Conservation (phyloP, 2,888 invertebrate genomes). For the Imbricaverruca yamaguchii region DNA sequence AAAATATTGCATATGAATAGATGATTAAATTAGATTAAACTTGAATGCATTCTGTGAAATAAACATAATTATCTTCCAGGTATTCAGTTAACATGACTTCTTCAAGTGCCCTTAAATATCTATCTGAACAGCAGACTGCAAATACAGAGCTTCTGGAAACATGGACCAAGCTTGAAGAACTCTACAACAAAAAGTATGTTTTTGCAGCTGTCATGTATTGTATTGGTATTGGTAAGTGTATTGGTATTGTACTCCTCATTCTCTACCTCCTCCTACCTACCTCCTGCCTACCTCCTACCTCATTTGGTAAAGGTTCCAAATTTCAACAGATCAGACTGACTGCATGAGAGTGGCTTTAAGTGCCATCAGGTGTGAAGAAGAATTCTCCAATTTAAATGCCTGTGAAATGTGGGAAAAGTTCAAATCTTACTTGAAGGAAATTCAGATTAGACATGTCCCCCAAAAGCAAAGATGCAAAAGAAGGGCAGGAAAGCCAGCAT, state of each 20-base stretch:
- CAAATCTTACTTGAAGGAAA: too few species aligned
- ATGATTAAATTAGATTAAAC: too few species aligned
- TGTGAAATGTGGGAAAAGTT: too few species aligned
- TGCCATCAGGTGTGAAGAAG: too few species aligned
- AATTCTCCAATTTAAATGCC: too few species aligned
- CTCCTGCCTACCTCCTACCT: not conserved
- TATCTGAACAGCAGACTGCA: not conserved
- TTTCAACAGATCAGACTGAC: not conserved
- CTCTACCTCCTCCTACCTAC: not conserved
- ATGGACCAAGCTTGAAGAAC: slow-evolving; percentile 29
- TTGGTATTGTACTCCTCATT: not conserved
- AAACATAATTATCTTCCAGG: not conserved
- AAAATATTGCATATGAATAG: too few species aligned
- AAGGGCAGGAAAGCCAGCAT: too few species aligned
- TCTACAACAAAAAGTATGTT: slow-evolving; percentile 33
- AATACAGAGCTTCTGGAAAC: not conserved
- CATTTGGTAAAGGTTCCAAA: not conserved
- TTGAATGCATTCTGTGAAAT: too few species aligned
- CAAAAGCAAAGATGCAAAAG: too few species aligned
- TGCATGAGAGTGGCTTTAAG: too few species aligned
- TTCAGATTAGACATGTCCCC: too few species aligned
- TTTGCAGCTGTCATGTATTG: not conserved
- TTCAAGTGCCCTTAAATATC: slow-evolving; percentile 5
- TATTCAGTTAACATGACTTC: not conserved
- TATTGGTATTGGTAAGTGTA: not conserved